Percentiles rank a stretch among this genome's conserved stretches.
Evolutionary conservation across 1,140 invertebrate genomes (phyloP).

Genomic region (Adelges cooleyi): DNA sequence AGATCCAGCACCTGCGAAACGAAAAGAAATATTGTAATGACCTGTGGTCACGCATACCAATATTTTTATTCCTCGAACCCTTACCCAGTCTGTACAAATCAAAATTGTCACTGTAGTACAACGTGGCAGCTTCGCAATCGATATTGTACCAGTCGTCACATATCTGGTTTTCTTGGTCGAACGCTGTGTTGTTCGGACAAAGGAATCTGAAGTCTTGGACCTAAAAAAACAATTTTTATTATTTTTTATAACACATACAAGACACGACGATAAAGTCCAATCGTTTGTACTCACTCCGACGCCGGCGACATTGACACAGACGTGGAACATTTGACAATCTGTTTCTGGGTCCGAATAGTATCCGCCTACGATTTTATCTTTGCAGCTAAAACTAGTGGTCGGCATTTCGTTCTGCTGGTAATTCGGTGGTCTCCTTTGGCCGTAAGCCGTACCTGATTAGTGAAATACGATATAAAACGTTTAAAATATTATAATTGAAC

Average conservation of each 20-base stretch:
- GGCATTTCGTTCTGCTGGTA: conserved; percentile 71
- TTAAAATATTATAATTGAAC: not conserved
- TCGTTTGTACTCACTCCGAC: conserved; percentile 45
- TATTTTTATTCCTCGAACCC: not conserved
- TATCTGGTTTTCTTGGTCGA: conserved; percentile 84
- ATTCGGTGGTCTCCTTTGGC: conserved; percentile 46
- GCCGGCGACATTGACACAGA: conserved; percentile 71
- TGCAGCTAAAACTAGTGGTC: conserved; percentile 71
- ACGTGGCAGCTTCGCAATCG: conserved; percentile 63
- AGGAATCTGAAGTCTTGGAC: conserved; percentile 71
- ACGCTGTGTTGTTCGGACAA: conserved; percentile 81
- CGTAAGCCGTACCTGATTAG: conserved; percentile 2
- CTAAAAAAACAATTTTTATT: conserved; percentile 38
- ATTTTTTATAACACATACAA: not conserved
- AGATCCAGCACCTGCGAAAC: not conserved
- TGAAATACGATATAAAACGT: no score
- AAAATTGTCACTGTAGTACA: conserved; percentile 72
- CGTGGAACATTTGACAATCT: conserved; percentile 84
- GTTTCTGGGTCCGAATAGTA: conserved; percentile 86
- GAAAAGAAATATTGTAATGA: no score
- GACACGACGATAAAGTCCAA: not conserved
- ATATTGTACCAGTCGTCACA: conserved; percentile 84
- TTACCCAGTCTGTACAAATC: conserved; percentile 63
- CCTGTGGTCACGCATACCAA: no score
- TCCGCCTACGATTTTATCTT: conserved; percentile 74